Base-by-base conservation (phyloP, 2,888 invertebrate genomes). In the Cabera pusaria region DNA sequence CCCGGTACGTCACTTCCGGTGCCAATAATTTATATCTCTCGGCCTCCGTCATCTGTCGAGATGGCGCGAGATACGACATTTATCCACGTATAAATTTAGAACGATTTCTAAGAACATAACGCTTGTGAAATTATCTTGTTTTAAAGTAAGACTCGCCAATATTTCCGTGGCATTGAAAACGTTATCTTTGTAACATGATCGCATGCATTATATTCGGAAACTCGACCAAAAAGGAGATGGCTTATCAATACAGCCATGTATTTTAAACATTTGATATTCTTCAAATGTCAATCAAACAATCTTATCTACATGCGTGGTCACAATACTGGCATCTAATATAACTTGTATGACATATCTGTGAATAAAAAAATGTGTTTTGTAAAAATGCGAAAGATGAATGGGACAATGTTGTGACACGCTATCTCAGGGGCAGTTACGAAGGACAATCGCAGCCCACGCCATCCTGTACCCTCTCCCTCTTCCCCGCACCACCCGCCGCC, bases 1-100 rank as follows among this genome's bases (percentile, higher is more conserved):
- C 61, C 58, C 61, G 76, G 69, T 72, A 84, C 87, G 87, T 86
- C 86, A 86, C 79, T 86, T 87, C 87, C 87, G 84, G 83, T 84
- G 72, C 71, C 76, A 81, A 86, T 87, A 81, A 84, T 81, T 86
- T 84, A 84, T 81, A 80, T 79, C 77, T 78, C 78, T 73, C 75
- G 75, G 78, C 73, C 83, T 78, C 79, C 74, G 73, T 76, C 80
- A 75, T 72, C 68, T 75, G 84, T 75, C 73, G 81, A 73, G 81
- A 79, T 78, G 75, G 79, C 71, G 79, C 71, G 72, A 70, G 77
- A 80, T 76, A 76, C 77, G 82, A 79, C 74, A 79, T 80, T 78
- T 77, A 79, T 78, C 72, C 73, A 73, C 66, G 61, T 78, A 78
- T 82, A 84, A 72, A 79, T 77, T 81, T 78, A 69, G 79, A 82